Evolutionary conservation across 1,140 invertebrate species (phyloP).

Genomic region (Drosophila suzukii): DNA sequence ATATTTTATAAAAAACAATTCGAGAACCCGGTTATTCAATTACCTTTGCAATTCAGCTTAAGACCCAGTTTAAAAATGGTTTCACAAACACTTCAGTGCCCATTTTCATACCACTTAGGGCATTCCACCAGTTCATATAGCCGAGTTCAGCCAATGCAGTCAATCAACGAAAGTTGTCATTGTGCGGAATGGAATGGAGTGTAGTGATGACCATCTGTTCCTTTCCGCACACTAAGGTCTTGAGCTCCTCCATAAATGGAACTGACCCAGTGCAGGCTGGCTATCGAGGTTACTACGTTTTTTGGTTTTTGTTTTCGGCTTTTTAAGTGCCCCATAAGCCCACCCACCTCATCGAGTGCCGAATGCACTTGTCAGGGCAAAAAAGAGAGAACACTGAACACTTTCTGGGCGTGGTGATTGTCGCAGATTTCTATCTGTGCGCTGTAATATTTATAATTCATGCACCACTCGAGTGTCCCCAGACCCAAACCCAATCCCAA

Average conservation of each 20-base stretch:
- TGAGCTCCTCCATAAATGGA: conserved; percentile 48
- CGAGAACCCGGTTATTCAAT: no score
- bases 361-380: conserved; percentile 32
- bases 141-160: background rate
- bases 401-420: conserved; percentile 32
- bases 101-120: background rate
- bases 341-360: conserved; percentile 13
- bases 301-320: background rate
- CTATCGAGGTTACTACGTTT: conserved; percentile 11
- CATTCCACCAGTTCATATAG: background rate
- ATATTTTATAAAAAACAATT: no score
- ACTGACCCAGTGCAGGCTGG: conserved; percentile 22
- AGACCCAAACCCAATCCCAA: conserved; percentile 17
- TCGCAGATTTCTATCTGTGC: conserved; percentile 68
- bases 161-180: conserved; percentile 74
- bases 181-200: conserved; percentile 36
- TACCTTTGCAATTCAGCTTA: no score
- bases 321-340: background rate
- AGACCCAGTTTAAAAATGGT: no score
- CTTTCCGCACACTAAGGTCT: background rate
- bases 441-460: conserved; percentile 73
- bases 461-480: conserved; percentile 24
- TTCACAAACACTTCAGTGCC: no score
- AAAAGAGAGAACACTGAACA: background rate
- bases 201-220: conserved; percentile 72